These are phyloP conservation scores for Otolemur garnettii DNA, from an alignment of 2,113 vertebrate genomes.

Conservation along the genomic window DNA sequence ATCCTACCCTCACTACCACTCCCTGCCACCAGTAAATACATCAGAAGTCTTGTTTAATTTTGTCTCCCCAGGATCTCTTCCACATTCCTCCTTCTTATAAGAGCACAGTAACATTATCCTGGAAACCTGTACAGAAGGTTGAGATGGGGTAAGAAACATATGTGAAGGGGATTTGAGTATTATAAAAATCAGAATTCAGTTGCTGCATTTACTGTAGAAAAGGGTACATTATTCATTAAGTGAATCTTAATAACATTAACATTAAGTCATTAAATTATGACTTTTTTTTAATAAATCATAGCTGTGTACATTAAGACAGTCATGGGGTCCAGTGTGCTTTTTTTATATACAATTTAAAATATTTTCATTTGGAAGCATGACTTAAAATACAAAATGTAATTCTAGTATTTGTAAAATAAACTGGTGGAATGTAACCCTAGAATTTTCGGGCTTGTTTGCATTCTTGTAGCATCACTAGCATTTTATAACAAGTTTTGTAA, in stretches of 20 bases:
- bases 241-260: slow-evolving; percentile 51
- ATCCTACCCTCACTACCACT: neutral
- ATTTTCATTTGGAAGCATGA: neutral
- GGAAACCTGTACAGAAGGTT: slow-evolving; percentile 98
- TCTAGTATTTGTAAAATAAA: slow-evolving; percentile 38
- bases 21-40: neutral
- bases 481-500: slow-evolving; percentile 20
- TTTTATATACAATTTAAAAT: too few species aligned
- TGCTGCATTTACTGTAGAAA: neutral
- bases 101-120: slow-evolving; percentile 97
- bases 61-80: slow-evolving; percentile 94
- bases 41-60: slow-evolving; percentile 66
- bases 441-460: neutral
- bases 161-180: neutral
- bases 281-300: neutral
- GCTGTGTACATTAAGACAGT: too few species aligned
- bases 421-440: neutral
- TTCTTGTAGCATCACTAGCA: neutral
- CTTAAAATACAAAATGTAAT: slow-evolving; percentile 46
- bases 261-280: slow-evolving; percentile 32
- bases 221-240: neutral
- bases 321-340: too few species aligned
- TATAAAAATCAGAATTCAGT: slow-evolving; percentile 48
- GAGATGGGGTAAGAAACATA: slow-evolving; percentile 90
- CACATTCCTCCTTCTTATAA: slow-evolving; percentile 99